Base-by-base conservation (phyloP, 2,113 vertebrate genomes). In the Catharus minimus region DNA sequence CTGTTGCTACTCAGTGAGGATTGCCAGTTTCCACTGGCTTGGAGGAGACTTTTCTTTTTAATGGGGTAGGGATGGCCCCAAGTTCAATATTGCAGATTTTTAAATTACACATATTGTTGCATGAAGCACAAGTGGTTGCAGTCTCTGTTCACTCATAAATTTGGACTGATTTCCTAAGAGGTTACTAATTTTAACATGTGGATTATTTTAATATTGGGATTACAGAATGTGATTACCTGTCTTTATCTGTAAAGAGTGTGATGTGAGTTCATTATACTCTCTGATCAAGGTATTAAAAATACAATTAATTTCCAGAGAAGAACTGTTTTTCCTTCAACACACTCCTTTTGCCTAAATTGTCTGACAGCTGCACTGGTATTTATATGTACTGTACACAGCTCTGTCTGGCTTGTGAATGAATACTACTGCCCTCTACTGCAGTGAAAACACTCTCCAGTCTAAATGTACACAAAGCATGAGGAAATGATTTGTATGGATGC, bases 11-110 rank as follows among this genome's bases (percentile, higher is more conserved):
- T 95, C 76, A 3, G 73, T 74, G 67, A 83, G 66, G 82, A 90
- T 89, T 96, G 92, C 87, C 93, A 97, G 78, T 94, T 97, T 97
- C 92, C 93, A 86, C 84, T 94, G 84, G 78, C 88, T 95, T 94
- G 69, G 77, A 97, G 91, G 38, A 82, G 50, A 41, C 38, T 88
- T 92, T 95, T 89, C 52, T 92, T 95, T 95, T 91, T 95, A 94
- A 91, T 68, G 84, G 87, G 49, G 82, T 74, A 68, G 79, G 88
- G 74, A 93, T 93, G 72, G 92, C 94, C 91, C 39, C 84, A 76
- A 61, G 92, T 90, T 96, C 71, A 95, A 62, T 92, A 86, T 90
- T 82, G 73, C 21, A 92, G 68, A 86, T 86, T 90, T 95, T 90
- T 53, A 91, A 92, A 69, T 95, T 90, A 32, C 57, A 36, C 74